Percentiles rank a stretch among this genome's conserved stretches.
Evolutionary conservation across 2,113 vertebrate species (phyloP).

Genomic region (Ptychochromis oligacanthus): DNA sequence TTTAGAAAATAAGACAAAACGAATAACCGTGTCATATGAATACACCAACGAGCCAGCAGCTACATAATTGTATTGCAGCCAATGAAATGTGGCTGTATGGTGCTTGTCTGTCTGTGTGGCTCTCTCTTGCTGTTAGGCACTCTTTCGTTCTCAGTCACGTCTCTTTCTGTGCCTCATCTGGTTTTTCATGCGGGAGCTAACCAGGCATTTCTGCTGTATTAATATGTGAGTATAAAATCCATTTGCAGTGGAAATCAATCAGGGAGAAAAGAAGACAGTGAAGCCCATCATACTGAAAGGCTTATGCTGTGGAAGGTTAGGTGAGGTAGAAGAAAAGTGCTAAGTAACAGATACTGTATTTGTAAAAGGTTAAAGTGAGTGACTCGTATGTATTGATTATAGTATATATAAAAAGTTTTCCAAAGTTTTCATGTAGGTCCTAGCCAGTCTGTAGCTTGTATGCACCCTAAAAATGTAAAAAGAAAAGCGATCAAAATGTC

Average conservation of each 20-base stretch:
- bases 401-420: background rate
- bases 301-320: conserved; percentile 22
- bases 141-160: background rate
- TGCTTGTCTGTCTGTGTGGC: conserved; percentile 9
- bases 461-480: background rate
- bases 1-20: conserved; percentile 50
- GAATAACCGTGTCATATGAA: conserved; percentile 56
- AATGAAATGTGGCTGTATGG: conserved; percentile 40
- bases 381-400: background rate
- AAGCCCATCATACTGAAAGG: conserved; percentile 18
- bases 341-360: background rate
- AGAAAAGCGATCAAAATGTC: background rate
- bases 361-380: background rate
- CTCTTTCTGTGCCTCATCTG: conserved; percentile 5
- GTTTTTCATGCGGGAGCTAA: conserved; percentile 4
- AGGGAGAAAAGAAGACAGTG: background rate
- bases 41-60: conserved; percentile 46
- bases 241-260: conserved; percentile 42
- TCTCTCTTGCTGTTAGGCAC: background rate
- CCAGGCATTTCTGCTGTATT: conserved; percentile 27
- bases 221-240: conserved; percentile 36
- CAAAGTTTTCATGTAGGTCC: background rate
- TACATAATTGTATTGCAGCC: conserved; percentile 57
- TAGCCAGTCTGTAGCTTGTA: background rate
- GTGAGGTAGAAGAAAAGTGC: background rate